Evolutionary conservation across 1,140 invertebrate species (phyloP), one percentile per base, ranked within the genome.

Genomic region (Adelges cooleyi): DNA sequence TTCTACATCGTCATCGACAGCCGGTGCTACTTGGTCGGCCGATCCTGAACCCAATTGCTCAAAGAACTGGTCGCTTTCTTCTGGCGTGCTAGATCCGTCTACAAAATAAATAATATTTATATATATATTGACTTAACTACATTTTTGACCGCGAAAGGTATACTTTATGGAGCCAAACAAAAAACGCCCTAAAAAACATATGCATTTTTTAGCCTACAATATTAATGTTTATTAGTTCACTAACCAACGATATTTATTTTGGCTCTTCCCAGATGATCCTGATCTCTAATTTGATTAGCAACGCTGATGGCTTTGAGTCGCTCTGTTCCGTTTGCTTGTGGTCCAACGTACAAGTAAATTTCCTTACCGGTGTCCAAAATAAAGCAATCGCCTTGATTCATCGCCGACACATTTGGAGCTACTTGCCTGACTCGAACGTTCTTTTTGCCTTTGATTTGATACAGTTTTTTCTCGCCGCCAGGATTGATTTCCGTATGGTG

Each of bases 321-420:
- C 75, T 90, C 87, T n/a, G 85, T 81, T 44, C 85, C 80, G 73
- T 82, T 86, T 10, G 84, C 80, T 54, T 80, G 78, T 2, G 77
- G 71, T 8, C 87, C 87, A 29, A 86, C 83, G 76, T 87, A 94
- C 0, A 92, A 82, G 71, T 83, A 88, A 52, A 93, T 84, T 62
- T 86, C 80, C 54, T 81, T 81, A 20, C 86, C 86, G 17, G 82
- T 76, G 74, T 95, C 92, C 68, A 95, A 74, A 70, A 95, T 89
- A 76, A 92, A 95, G 70, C 86, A 89, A 73, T 95, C 92, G 1
- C 90, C 90, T 74, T 86, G 84, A 77, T 94, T 95, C 85, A 95
- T 88, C 0, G 86, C 86, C 1, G 82, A 80, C 44, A 90, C 83
- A 11, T 78, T 78, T 13, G 87, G 80, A 59, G 84, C 81, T 48